phyloP scores from a whole-genome alignment of 2,888 invertebrate genomes.

The Lochmaea capreae region DNA sequence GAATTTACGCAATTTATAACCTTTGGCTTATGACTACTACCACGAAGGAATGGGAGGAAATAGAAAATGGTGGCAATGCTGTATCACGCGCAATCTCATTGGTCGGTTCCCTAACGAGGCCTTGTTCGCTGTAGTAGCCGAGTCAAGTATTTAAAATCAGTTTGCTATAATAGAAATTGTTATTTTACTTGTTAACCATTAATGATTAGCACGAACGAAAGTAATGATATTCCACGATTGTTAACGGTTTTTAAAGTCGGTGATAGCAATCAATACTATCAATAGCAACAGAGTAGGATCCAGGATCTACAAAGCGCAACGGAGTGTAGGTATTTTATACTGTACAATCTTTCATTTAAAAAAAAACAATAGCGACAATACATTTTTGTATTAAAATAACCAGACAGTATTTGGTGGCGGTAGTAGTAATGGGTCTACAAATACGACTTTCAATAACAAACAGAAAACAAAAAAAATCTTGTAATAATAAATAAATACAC shows the following conservation, averaged over 20 bases:
- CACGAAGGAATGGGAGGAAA: neutral
- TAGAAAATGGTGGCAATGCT: constrained; percentile 12
- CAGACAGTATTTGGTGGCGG: too few species aligned
- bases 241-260: neutral
- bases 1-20: constrained; percentile 13
- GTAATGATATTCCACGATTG: neutral
- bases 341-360: too few species aligned
- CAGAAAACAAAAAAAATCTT: too few species aligned
- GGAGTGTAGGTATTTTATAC: too few species aligned
- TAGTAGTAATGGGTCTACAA: too few species aligned
- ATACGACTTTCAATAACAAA: too few species aligned
- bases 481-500: too few species aligned
- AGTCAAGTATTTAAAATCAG: neutral
- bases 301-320: neutral
- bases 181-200: neutral
- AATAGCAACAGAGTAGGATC: neutral
- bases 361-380: too few species aligned
- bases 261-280: too few species aligned
- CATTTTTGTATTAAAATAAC: too few species aligned
- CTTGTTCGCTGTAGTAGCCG: neutral
- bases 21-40: neutral
- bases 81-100: constrained; percentile 2
- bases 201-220: neutral
- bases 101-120: neutral
- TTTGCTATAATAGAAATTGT: neutral